phyloP scores from a whole-genome alignment of 1,140 invertebrate species.

The Drosophila nigromelanica region DNA sequence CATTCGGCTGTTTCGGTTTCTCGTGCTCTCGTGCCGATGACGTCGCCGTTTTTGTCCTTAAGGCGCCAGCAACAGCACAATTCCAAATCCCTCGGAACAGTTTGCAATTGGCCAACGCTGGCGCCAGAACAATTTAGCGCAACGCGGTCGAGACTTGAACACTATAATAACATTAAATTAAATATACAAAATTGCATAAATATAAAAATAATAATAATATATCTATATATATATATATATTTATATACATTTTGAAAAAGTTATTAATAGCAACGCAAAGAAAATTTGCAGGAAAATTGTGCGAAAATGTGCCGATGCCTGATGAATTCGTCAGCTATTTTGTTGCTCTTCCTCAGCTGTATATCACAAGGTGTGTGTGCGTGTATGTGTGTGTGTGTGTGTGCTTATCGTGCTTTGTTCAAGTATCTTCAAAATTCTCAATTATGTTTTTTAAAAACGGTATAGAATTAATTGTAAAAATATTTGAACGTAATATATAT shows the following conservation, averaged over 20 bases:
- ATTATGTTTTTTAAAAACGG: background rate
- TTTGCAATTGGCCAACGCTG: conserved; percentile 65
- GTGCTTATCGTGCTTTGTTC: no score
- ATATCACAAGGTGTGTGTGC: conserved; percentile 61
- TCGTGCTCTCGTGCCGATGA: conserved; percentile 44
- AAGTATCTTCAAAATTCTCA: background rate
- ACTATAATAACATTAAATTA: background rate
- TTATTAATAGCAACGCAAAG: background rate
- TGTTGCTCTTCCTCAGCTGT: conserved; percentile 42
- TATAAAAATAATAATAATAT: conserved; percentile 17
- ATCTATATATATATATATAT: conserved; percentile 15
- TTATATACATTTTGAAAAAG: conserved; percentile 18
- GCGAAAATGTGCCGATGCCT: conserved; percentile 19
- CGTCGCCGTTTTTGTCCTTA: conserved; percentile 48
- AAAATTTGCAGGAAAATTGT: conserved; percentile 3
- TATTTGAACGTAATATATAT: background rate
- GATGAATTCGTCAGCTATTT: conserved; percentile 24
- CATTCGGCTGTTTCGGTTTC: conserved; percentile 18
- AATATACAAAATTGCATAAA: conserved; percentile 1
- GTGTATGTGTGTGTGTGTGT: conserved; percentile 7
- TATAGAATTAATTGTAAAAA: background rate
- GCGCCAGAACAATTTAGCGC: conserved; percentile 31
- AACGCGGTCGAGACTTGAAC: background rate
- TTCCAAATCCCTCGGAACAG: conserved; percentile 49
- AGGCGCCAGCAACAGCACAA: conserved; percentile 40